phyloP scores from a whole-genome alignment of 2,888 invertebrate genomes.

The Melieria picta region DNA sequence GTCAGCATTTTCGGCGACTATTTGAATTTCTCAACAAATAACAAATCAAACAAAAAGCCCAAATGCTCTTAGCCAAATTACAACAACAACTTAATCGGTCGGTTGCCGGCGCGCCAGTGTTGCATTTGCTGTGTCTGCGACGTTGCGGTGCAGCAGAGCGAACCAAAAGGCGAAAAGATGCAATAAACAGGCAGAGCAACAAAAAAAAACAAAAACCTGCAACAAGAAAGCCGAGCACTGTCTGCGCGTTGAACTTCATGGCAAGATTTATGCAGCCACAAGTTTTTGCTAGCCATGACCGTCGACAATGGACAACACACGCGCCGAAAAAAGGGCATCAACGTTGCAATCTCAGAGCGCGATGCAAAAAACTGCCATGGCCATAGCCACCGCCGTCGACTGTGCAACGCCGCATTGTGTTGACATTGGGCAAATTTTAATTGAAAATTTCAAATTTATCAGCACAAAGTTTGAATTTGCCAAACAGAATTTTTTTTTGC shows the following conservation, averaged over 20 bases:
- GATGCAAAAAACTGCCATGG: background rate
- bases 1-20: too few relatives aligned
- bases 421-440: conserved; percentile 26
- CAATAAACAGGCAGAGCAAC: background rate
- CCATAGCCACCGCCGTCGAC: too few relatives aligned
- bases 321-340: background rate
- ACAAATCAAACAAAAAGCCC: background rate
- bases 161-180: background rate
- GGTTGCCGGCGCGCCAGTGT: too few relatives aligned
- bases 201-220: background rate
- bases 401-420: conserved; percentile 24
- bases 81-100: background rate
- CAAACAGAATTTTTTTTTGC: too few relatives aligned
- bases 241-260: background rate
- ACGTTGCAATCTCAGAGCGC: background rate
- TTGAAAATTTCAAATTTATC: conserved; percentile 23
- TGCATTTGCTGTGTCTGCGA: too few relatives aligned
- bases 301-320: background rate
- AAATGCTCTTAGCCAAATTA: background rate
- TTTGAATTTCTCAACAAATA: background rate
- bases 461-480: too few relatives aligned
- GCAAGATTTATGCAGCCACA: background rate
- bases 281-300: too few relatives aligned
- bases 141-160: background rate
- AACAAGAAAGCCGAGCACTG: background rate